Evolutionary conservation across 2,888 invertebrate species (phyloP).

Genomic region (Pilophorus perplexus): DNA sequence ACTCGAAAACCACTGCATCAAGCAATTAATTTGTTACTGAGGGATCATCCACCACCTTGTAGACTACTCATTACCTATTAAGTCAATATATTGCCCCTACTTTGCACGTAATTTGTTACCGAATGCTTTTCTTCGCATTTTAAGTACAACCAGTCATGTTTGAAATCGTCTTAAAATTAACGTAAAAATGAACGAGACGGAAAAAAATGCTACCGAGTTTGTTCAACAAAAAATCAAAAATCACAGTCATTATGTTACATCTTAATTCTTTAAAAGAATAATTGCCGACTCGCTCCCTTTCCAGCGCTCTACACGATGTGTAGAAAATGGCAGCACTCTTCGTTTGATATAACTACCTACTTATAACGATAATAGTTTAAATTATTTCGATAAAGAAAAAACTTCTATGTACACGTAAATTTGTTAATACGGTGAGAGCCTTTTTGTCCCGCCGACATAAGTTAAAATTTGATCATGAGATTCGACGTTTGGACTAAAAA

Average conservation of each 20-base stretch:
- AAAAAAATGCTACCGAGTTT: not conserved
- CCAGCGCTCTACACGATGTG: not conserved
- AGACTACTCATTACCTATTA: too few species aligned
- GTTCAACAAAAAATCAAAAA: conserved; percentile 9
- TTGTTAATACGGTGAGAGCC: not conserved
- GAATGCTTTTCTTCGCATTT: too few species aligned
- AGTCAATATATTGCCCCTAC: too few species aligned
- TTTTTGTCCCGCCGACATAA: not conserved
- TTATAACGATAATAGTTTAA: conserved; percentile 6
- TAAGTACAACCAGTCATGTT: conserved; percentile 26
- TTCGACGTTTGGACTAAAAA: not conserved
- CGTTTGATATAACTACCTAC: not conserved
- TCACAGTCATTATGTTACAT: conserved; percentile 22
- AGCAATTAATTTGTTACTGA: too few species aligned
- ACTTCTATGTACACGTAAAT: not conserved
- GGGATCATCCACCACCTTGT: too few species aligned
- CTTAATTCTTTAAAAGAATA: not conserved
- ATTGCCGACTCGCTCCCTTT: conserved; percentile 4
- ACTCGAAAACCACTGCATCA: too few species aligned
- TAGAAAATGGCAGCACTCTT: conserved; percentile 8
- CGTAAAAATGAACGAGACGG: too few species aligned
- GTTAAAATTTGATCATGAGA: conserved; percentile 28
- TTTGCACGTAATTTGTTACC: too few species aligned
- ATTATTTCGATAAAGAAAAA: conserved; percentile 1
- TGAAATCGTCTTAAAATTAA: not conserved